phyloP scores from a whole-genome alignment of 2,888 invertebrate genomes.

The Tineola bisselliella region DNA sequence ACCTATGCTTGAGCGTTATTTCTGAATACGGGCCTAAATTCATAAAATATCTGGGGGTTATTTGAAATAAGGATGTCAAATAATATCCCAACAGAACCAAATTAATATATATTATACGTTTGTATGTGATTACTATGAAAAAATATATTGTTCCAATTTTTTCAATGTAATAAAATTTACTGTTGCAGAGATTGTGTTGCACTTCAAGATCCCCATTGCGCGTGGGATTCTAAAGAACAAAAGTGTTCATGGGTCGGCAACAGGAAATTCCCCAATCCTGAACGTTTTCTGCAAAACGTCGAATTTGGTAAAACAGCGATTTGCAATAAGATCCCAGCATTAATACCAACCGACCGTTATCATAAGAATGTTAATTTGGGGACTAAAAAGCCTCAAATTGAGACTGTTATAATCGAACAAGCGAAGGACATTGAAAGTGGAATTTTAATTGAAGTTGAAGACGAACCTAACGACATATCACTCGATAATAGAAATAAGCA shows the following conservation, averaged over 20 bases:
- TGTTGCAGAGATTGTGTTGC: conserved; percentile 84
- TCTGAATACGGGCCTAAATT: too few relatives aligned
- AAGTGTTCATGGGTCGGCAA: conserved; percentile 68
- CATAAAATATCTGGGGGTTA: too few relatives aligned
- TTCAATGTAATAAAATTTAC: conserved; percentile 21
- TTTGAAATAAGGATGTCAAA: too few relatives aligned
- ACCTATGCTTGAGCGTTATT: too few relatives aligned
- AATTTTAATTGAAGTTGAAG: conserved; percentile 70
- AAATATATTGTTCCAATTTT: too few relatives aligned
- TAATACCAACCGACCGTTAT: conserved; percentile 42
- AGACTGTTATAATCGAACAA: conserved; percentile 62
- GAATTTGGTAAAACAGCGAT: conserved; percentile 73
- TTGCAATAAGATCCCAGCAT: conserved; percentile 60
- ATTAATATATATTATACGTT: too few relatives aligned
- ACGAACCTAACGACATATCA: conserved; percentile 70
- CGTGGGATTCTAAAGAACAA: conserved; percentile 84
- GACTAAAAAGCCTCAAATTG: conserved; percentile 50
- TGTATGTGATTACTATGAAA: too few relatives aligned
- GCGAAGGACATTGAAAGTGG: conserved; percentile 71
- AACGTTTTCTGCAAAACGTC: conserved; percentile 78
- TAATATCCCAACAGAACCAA: too few relatives aligned
- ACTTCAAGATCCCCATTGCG: conserved; percentile 97
- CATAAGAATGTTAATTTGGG: conserved; percentile 53
- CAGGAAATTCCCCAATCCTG: conserved; percentile 69
- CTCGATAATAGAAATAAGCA: conserved; percentile 60